These are phyloP conservation scores for Peromyscus californicus DNA, from an alignment of 2,113 vertebrate genomes.

Conservation along the genomic window DNA sequence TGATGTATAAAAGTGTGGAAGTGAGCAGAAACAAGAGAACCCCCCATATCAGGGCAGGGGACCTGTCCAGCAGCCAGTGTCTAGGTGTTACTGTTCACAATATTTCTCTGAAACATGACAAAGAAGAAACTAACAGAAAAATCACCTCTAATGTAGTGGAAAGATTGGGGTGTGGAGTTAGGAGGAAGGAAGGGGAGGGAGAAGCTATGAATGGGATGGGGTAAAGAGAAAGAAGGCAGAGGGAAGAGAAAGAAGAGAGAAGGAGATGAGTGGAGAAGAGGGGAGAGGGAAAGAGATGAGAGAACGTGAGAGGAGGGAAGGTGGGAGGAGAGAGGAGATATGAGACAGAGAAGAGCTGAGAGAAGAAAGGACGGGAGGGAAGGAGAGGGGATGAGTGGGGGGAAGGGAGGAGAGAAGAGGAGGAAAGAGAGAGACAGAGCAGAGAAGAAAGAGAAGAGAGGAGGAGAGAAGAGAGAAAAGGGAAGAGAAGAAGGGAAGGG, in stretches of 20 bases:
- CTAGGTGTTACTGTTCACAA: neutral
- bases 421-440: too few species aligned
- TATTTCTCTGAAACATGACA: neutral
- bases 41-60: neutral
- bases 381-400: neutral
- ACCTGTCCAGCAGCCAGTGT: neutral
- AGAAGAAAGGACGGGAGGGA: neutral
- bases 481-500: too few species aligned
- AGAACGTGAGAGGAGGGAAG: neutral
- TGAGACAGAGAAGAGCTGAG: neutral
- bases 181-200: too few species aligned
- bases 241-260: too few species aligned
- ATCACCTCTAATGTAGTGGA: neutral
- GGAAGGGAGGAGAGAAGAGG: neutral
- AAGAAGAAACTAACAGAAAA: neutral
- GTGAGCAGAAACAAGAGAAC: neutral
- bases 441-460: rapidly evolving
- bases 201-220: neutral
- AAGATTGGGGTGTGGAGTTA: neutral
- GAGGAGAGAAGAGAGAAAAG: rapidly evolving
- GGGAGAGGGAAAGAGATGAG: neutral
- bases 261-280: too few species aligned
- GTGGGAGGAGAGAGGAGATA: neutral
- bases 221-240: rapidly evolving
- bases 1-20: too few species aligned